These are phyloP conservation scores for Dioctria linearis DNA, from an alignment of 2,888 invertebrate genomes.

Conservation along the genomic window DNA sequence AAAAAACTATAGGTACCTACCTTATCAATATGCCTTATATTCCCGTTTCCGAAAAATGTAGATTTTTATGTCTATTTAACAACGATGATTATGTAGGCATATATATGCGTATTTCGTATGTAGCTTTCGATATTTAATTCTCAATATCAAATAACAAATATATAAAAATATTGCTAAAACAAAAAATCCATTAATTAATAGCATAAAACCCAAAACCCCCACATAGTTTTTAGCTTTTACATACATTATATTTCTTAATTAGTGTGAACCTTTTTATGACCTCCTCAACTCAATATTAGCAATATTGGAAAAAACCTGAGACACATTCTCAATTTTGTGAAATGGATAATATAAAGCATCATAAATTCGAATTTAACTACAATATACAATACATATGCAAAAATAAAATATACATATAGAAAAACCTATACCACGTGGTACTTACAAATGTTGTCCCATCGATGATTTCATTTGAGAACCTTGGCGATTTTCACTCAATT, in stretches of 20 bases:
- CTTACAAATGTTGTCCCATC: not conserved
- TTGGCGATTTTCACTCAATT: constrained; percentile 16
- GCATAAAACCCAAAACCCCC: no score
- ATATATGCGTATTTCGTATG: no score
- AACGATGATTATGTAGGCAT: no score
- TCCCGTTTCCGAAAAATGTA: no score
- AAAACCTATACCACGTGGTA: not conserved
- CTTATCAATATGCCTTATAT: no score
- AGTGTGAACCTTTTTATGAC: constrained; percentile 2
- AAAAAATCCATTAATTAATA: no score
- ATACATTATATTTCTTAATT: not conserved
- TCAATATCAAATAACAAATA: no score
- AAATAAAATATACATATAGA: not conserved
- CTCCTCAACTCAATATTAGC: not conserved
- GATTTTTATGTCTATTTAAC: no score
- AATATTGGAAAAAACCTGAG: not conserved
- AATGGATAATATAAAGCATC: not conserved
- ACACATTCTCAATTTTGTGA: not conserved
- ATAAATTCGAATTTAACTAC: not conserved
- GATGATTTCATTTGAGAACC: constrained; percentile 26
- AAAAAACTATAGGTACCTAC: no score
- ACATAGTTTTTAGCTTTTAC: no score
- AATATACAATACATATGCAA: not conserved
- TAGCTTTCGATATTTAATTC: no score
- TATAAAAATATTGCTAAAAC: no score